A percentile compares a stretch with the other conserved stretches of the same genome.
phyloP scores from a whole-genome alignment of 2,113 vertebrate genomes.

The Xiphias gladius region DNA sequence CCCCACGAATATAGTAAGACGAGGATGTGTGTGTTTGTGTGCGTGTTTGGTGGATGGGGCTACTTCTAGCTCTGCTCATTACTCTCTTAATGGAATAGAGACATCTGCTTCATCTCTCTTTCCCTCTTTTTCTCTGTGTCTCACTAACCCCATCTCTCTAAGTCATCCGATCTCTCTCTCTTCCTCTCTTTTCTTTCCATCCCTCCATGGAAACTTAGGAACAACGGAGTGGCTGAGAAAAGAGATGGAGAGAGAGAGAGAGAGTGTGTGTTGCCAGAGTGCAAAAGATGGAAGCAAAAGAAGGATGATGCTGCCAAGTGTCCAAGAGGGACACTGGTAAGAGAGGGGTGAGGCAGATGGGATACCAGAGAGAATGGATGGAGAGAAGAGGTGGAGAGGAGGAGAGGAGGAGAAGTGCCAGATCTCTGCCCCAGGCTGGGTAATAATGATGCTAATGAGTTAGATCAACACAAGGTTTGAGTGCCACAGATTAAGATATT shows the following conservation, averaged over 20 bases:
- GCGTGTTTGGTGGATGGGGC: neutral
- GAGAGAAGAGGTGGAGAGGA: neutral
- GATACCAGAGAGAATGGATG: neutral
- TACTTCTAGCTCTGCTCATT: slow-evolving; percentile 60
- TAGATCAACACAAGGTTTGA: slow-evolving; percentile 51
- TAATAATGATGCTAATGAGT: slow-evolving; percentile 65
- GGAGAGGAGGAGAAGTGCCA: slow-evolving; percentile 41
- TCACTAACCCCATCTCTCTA: neutral
- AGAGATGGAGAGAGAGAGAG: neutral
- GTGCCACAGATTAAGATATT: slow-evolving; percentile 38
- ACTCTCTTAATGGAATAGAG: slow-evolving; percentile 67
- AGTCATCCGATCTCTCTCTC: neutral
- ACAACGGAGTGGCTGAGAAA: neutral
- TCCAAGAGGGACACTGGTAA: slow-evolving; percentile 36
- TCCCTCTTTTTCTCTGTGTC: slow-evolving; percentile 4
- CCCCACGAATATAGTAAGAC: too few relatives aligned
- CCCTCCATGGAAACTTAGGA: slow-evolving; percentile 12
- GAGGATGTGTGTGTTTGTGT: neutral
- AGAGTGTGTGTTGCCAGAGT: slow-evolving; percentile 6
- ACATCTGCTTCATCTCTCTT: slow-evolving; percentile 61
- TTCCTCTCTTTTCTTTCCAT: neutral
- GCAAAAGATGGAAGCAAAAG: slow-evolving; percentile 15
- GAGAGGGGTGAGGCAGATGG: neutral
- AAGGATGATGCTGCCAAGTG: slow-evolving; percentile 34
- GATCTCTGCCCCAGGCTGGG: slow-evolving; percentile 39